Evolutionary conservation across 2,888 invertebrate species (phyloP).

Genomic region (Melinopterus prodromus): DNA sequence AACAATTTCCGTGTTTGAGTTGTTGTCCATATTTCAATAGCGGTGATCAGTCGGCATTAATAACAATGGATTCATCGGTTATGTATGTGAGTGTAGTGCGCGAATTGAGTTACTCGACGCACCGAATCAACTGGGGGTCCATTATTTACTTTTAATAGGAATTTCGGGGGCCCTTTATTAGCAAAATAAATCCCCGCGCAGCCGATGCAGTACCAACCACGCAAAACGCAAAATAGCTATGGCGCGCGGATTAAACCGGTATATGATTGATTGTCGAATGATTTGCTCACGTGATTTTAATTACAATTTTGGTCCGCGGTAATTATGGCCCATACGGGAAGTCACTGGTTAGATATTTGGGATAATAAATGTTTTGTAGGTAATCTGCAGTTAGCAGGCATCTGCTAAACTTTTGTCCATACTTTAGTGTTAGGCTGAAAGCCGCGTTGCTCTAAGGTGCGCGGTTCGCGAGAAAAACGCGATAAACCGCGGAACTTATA

Average conservation of each 20-base stretch:
- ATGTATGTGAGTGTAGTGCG: not conserved
- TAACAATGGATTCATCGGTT: not conserved
- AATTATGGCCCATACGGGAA: not conserved
- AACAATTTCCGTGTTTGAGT: not conserved
- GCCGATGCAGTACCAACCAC: slow-evolving; percentile 37
- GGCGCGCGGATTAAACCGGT: slow-evolving; percentile 35
- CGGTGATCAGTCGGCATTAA: not conserved
- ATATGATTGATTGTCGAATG: slow-evolving; percentile 33
- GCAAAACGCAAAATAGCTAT: slow-evolving; percentile 49
- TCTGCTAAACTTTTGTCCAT: too few relatives aligned
- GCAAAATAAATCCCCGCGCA: slow-evolving; percentile 52
- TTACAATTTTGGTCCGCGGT: not conserved
- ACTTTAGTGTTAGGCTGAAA: too few relatives aligned
- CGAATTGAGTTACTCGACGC: slow-evolving; percentile 57
- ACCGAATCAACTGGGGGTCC: slow-evolving; percentile 51
- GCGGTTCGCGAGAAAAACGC: too few relatives aligned
- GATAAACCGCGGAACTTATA: too few relatives aligned
- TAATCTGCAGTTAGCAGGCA: too few relatives aligned
- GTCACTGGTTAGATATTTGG: not conserved
- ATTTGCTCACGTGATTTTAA: slow-evolving; percentile 9
- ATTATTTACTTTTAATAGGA: slow-evolving; percentile 61
- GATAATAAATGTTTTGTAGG: too few relatives aligned
- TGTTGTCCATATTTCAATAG: not conserved
- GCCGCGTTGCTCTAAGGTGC: too few relatives aligned
- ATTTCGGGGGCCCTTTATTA: slow-evolving; percentile 56